Evolutionary conservation across 2,888 invertebrate genomes (phyloP), one percentile per base, ranked within the genome.

Genomic region (Tetheella fluctuosa): DNA sequence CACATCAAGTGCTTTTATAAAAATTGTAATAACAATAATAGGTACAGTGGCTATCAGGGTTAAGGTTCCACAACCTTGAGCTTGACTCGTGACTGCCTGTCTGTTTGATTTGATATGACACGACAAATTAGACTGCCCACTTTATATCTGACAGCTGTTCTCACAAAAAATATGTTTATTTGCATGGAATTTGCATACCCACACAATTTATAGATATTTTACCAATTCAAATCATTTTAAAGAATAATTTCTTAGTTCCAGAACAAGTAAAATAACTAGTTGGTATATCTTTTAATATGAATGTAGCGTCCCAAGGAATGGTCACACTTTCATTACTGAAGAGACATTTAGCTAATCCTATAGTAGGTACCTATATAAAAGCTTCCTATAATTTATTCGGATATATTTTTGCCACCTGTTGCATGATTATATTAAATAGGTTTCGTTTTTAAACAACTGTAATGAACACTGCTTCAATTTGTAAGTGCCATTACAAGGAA

Each of bases 1-100:
- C 55, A 17, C n/a, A 55, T 55, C 55, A 12, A 55, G 55, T 55
- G 3, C 7, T 6, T 34, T 15, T 15, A 12, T 15, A 4, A 15
- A 58, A 39, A 62, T 59, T 54, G 65, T 70, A 69, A 71, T 73
- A 67, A 74, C 74, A 70, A 63, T 74, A 76, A 71, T 68, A 62
- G 74, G 71, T 72, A 74, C 71, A 71, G 70, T 76, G 62, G 70
- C 65, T 71, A 65, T 62, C 79, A 84, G 81, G 88, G 84, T 88
- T 86, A 89, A 85, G 83, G 83, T 79, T 80, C 77, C 56, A 42
- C 54, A 70, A 64, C 90, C 90, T 90, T 91, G 91, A 89, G 89
- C 90, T 91, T 91, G 90, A 90, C 87, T 90, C 84, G 87, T 87
- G 86, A 87, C 77, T 83, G 74, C 69, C 74, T 71, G 60, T 73